Evolutionary conservation across 2,888 invertebrate genomes (phyloP), one percentile per base, ranked within the genome.

Genomic region (Andrena hattorfiana): DNA sequence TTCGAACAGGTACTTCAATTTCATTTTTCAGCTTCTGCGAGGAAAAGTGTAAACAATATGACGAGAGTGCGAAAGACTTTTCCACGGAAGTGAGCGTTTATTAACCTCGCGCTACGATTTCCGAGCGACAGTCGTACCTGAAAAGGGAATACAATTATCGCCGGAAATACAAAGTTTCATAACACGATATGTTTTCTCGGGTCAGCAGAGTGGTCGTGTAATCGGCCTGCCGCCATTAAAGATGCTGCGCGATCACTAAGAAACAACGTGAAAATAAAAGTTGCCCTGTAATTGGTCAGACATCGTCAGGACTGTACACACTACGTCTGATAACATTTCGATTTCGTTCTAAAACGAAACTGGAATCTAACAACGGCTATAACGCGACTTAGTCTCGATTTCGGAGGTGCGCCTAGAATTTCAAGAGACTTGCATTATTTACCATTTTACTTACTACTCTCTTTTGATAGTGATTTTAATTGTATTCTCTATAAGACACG

Each of bases 261-360:
- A 42, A 26, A 56, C 26, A 51, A n/a, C 28, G 20, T 73, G 23
- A 35, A 6, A 67, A 26, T 60, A 32, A 26, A 20, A 51, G 48
- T 49, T 63, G 26, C 28, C 56, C 23, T 56, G 23, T 56, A 66
- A 48, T 72, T 73, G 32, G 54, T 28, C 26, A 32, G 13, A 8
- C 42, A 28, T 16, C 8, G 20, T 69, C 26, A 79, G 30, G 30
- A 75, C 13, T 79, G 51, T 51, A 60, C n/a, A 30, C 42, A 42
- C 42, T 42, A 56, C 8, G n/a, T 49, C 28, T 30, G 26, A 42
- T 64, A 42, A 48, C 32, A 66, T 35, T 67, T 28, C 10, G 48
- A 30, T 20, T 56, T 23, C 10, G 8, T 26, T 23, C 26, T 54
- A 20, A 3, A 51, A n/a, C n/a, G n/a, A n/a, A n/a, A 20, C 23